phyloP scores from a whole-genome alignment of 2,113 vertebrate species.

The Machaerirhynchus nigripectus region DNA sequence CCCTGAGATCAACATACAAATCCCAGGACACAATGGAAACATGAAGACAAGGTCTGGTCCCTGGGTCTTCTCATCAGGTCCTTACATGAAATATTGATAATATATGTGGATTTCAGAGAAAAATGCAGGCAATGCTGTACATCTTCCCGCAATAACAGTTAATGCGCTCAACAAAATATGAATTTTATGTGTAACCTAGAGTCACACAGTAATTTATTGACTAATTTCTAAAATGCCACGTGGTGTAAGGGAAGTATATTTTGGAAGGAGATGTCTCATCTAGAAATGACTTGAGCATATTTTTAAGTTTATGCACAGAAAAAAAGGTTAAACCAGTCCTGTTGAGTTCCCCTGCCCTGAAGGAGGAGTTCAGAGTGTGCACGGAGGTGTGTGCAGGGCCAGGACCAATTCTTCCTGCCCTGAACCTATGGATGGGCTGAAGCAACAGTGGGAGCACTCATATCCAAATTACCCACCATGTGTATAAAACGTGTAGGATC shows the following conservation, averaged over 20 bases:
- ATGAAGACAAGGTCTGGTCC: not conserved
- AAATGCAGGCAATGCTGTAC: not conserved
- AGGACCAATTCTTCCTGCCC: not conserved
- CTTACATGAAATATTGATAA: not conserved
- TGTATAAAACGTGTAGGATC: fast-evolving
- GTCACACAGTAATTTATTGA: not conserved
- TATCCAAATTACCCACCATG: not conserved
- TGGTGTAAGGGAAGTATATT: not conserved
- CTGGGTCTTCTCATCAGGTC: not conserved
- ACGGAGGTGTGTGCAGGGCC: not conserved
- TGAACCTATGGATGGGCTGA: not conserved
- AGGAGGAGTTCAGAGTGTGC: not conserved
- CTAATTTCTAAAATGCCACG: constrained; percentile 1
- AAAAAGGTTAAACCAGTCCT: not conserved
- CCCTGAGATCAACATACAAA: not conserved
- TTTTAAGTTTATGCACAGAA: not conserved
- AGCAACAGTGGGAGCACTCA: not conserved
- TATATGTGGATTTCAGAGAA: not conserved
- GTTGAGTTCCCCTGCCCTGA: not conserved
- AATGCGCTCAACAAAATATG: not conserved
- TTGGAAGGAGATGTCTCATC: not conserved
- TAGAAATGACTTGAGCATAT: not conserved
- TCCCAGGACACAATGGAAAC: not conserved
- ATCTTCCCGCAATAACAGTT: not conserved
- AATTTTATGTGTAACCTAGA: not conserved